phyloP scores from a whole-genome alignment of 1,140 invertebrate species.

The Cyphomyrmex costatus region DNA sequence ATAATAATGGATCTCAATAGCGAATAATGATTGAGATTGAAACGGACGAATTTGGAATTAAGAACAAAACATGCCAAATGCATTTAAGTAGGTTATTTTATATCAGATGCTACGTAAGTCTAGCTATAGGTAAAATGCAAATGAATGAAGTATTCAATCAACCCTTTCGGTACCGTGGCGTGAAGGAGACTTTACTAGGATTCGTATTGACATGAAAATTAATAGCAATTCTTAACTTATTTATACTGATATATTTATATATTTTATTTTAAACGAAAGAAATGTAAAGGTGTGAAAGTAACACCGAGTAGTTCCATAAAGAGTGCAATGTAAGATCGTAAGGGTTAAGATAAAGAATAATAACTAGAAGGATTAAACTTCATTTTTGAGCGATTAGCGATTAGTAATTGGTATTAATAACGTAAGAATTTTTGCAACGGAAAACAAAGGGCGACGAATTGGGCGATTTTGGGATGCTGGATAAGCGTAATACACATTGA shows the following conservation, averaged over 20 bases:
- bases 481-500: constrained; percentile 51
- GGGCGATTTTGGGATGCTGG: constrained; percentile 30
- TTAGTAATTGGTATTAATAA: constrained; percentile 58
- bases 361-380: constrained; percentile 53
- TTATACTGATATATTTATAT: constrained; percentile 32
- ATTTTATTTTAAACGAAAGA: constrained; percentile 28
- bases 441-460: constrained; percentile 72
- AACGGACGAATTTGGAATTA: constrained; percentile 53
- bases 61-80: constrained; percentile 82
- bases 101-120: constrained; percentile 67
- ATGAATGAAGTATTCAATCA: constrained; percentile 10
- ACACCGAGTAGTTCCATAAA: not conserved
- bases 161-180: constrained; percentile 11
- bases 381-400: constrained; percentile 49
- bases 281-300: not conserved
- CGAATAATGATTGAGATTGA: constrained; percentile 27
- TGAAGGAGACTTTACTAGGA: not conserved
- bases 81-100: constrained; percentile 81
- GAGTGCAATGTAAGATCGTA: constrained; percentile 20
- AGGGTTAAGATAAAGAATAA: constrained; percentile 53
- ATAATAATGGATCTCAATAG: not conserved
- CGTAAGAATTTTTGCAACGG: constrained; percentile 51
- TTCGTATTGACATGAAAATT: not conserved
- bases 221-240: constrained; percentile 16
- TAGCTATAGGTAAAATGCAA: constrained; percentile 59